Conservation (phyloP, 2,113 vertebrate genomes). For the Microcebus ravelobensis region DNA sequence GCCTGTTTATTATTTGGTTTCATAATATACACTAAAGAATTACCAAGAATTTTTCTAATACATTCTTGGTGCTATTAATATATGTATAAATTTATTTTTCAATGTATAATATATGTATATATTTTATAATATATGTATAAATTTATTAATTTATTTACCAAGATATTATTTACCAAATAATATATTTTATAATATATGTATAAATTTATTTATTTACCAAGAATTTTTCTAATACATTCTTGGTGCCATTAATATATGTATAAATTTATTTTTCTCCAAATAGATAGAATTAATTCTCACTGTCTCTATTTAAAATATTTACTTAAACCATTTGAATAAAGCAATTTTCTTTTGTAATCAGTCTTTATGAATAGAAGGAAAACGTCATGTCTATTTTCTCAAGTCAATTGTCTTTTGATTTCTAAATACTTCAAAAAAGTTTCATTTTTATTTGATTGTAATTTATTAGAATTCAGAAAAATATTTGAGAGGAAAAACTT, state of each 20-base stretch:
- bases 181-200: too few species aligned
- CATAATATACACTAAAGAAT: neutral
- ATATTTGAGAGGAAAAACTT: neutral
- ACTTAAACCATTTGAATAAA: neutral
- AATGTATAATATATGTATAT: too few species aligned
- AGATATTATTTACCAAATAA: too few species aligned
- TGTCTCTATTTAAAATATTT: neutral
- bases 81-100: neutral
- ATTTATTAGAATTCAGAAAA: neutral
- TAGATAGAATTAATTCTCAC: neutral
- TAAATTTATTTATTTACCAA: too few species aligned
- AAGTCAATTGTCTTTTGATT: neutral
- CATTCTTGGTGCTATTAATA: neutral
- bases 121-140: too few species aligned
- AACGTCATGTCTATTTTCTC: neutral
- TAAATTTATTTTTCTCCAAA: neutral
- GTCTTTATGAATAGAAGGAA: neutral
- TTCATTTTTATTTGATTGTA: neutral
- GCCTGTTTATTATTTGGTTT: neutral
- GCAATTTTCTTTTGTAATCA: neutral
- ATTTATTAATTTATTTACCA: too few species aligned
- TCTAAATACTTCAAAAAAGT: neutral
- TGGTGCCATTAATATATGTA: neutral
- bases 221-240: neutral
- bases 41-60: neutral